Conservation (phyloP, 2,797 vertebrate genomes). For the Petrocephalus schoutedeni region DNA sequence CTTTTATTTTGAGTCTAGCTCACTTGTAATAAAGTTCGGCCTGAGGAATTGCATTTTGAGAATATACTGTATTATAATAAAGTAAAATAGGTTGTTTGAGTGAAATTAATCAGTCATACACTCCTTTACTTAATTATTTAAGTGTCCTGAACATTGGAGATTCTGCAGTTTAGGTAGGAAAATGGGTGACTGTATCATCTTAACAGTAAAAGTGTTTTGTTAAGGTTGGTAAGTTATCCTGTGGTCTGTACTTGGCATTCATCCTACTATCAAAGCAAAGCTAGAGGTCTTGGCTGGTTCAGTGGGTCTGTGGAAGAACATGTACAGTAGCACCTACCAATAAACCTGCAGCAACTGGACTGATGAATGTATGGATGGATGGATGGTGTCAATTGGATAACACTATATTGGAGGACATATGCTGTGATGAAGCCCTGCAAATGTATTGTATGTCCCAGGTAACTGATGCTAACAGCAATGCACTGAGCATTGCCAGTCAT, state of each 20-base stretch:
- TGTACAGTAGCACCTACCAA: background rate
- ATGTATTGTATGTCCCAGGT: background rate
- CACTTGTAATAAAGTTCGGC: constrained; percentile 33
- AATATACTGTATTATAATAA: background rate
- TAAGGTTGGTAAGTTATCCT: background rate
- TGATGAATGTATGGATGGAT: background rate
- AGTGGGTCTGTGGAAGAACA: background rate
- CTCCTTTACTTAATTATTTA: background rate
- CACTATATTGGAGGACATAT: background rate
- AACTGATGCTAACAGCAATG: background rate
- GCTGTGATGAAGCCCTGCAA: background rate
- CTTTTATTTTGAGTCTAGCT: constrained; percentile 28
- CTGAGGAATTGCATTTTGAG: constrained; percentile 16
- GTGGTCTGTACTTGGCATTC: background rate
- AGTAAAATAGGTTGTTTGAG: background rate
- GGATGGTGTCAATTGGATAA: background rate
- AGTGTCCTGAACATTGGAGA: constrained; percentile 16
- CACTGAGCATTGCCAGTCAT: background rate
- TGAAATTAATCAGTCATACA: background rate
- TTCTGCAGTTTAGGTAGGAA: background rate
- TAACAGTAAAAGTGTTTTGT: background rate
- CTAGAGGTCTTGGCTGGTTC: background rate
- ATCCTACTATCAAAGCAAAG: background rate
- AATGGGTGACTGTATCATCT: background rate
- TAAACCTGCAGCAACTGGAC: background rate